Base-by-base conservation (phyloP, 2,797 vertebrate species). In the Cirrhinus molitorella region DNA sequence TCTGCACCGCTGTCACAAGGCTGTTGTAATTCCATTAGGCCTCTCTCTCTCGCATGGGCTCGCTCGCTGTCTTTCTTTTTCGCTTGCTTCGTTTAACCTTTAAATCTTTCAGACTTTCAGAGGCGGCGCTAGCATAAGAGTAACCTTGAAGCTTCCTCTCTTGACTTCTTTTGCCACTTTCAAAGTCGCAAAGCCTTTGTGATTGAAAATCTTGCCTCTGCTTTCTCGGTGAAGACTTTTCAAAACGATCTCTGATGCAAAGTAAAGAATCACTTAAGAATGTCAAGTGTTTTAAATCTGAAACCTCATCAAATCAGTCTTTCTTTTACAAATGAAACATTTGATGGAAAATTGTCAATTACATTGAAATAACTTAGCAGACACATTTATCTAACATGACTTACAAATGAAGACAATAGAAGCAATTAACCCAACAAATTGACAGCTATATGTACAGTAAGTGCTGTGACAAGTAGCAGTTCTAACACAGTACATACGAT, bases 11-110 rank as follows among this genome's bases (percentile, higher is more conserved):
- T 94, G 93, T 95, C 95, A 93, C 90, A 91, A 93, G 93, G 94
- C 96, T 95, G 96, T 95, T 94, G 93, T 96, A 95, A 96, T 95
- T 95, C 94, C 94, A 94, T 96, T 96, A 95, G 63, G 40, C 17
- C 40, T 68, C 34, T 53, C 70, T 83, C 76, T 85, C 79, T 66
- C 16, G n/a, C 61, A 59, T 17, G 11, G 0, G 79, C 19, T 72
- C 21, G 19, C 77, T 40, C 13, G 31, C 51, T 43, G 66, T 57
- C 66, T 80, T 74, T 76, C 61, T 43, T 76, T 83, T 57, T 83
- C 45, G 23, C n/a, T 34, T 59, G 40, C 89, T 76, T 86, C 90
- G 85, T 90, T 88, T 76, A 89, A 87, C 82, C 61, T 67, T 90
- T 82, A 88, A 85, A 86, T 87, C 75, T 51, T 71, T 75, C 59